Evolutionary conservation across 2,888 invertebrate genomes (phyloP).

Genomic region (Strigamia transsilvanica): DNA sequence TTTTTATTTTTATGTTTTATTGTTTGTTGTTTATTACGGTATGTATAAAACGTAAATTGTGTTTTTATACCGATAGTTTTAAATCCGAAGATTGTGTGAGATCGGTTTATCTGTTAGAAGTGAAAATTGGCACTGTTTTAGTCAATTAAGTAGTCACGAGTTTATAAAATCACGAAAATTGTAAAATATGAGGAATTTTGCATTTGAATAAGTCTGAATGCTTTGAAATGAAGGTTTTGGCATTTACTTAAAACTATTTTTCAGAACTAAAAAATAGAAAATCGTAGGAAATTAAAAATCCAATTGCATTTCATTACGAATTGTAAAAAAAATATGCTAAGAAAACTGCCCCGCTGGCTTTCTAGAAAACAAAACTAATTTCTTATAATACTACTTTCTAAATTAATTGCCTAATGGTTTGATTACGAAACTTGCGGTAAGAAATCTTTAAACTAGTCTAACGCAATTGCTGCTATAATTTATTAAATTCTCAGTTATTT

Average conservation of each 20-base stretch:
- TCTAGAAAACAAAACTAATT: slow-evolving; percentile 35
- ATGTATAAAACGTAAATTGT: too few species aligned
- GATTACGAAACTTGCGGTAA: not conserved
- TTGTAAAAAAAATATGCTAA: slow-evolving; percentile 38
- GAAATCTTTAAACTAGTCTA: not conserved
- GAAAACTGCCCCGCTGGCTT: slow-evolving; percentile 15
- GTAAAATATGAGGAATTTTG: not conserved
- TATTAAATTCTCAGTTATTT: not conserved
- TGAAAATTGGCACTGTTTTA: too few species aligned
- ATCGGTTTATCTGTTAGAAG: too few species aligned
- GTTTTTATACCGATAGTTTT: too few species aligned
- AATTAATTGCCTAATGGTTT: not conserved
- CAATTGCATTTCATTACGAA: slow-evolving; percentile 32
- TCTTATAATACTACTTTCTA: slow-evolving; percentile 4
- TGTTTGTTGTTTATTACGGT: too few species aligned
- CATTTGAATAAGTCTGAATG: not conserved
- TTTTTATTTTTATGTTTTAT: too few species aligned
- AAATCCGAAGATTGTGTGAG: too few species aligned
- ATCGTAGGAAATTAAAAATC: slow-evolving; percentile 18
- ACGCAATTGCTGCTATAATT: not conserved
- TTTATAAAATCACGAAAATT: not conserved
- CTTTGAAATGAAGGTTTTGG: not conserved
- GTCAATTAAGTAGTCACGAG: not conserved
- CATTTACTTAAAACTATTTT: slow-evolving; percentile 16
- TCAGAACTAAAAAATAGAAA: not conserved